Evolutionary conservation across 1,140 invertebrate genomes (phyloP).

Genomic region (Zaprionus camerounensis): DNA sequence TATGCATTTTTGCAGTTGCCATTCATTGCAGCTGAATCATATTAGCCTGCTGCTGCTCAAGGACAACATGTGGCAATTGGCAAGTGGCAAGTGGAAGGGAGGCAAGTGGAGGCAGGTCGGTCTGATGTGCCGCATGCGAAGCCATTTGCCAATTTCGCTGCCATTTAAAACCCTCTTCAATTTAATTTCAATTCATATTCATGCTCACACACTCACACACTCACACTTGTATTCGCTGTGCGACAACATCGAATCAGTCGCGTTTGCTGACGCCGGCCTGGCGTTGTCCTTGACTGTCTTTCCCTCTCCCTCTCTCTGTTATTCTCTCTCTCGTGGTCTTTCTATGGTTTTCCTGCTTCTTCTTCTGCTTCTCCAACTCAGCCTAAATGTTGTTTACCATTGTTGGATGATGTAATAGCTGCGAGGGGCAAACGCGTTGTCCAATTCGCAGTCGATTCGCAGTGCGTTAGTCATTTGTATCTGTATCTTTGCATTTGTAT

Average conservation of each 20-base stretch:
- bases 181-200: slow-evolving; percentile 24
- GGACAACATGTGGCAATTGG: slow-evolving; percentile 8
- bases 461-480: slow-evolving; percentile 47
- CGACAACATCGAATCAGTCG: neutral
- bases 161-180: slow-evolving; percentile 25
- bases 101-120: neutral
- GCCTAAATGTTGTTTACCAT: slow-evolving; percentile 30
- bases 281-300: slow-evolving; percentile 52
- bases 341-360: too few species aligned
- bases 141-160: slow-evolving; percentile 30
- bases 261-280: slow-evolving; percentile 43
- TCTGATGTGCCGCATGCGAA: slow-evolving; percentile 13
- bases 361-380: slow-evolving; percentile 7
- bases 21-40: slow-evolving; percentile 3
- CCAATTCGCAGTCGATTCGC: slow-evolving; percentile 26
- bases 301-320: slow-evolving; percentile 1
- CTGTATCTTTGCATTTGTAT: slow-evolving; percentile 17
- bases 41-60: slow-evolving; percentile 5
- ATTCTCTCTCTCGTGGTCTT: neutral
- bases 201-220: slow-evolving; percentile 3
- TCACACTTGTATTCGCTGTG: neutral
- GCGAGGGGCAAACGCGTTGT: slow-evolving; percentile 18
- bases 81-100: neutral
- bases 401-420: slow-evolving; percentile 44
- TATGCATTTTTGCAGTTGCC: neutral